A percentile compares a stretch with the other conserved stretches of the same genome.
These are phyloP conservation scores for Tiaroga cobitis DNA, from an alignment of 2,797 vertebrate species.

Conservation along the genomic window DNA sequence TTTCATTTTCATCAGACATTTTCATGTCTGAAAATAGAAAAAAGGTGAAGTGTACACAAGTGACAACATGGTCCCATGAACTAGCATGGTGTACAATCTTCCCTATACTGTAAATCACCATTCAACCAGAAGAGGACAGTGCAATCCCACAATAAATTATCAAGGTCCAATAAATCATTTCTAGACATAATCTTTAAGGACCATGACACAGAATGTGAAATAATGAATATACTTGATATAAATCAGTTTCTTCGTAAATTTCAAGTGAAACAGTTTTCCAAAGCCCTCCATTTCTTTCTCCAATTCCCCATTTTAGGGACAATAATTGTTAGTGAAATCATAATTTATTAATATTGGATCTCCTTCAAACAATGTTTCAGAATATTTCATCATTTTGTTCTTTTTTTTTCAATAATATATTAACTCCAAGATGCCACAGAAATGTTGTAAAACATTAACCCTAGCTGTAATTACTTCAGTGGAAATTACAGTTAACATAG, in stretches of 20 bases:
- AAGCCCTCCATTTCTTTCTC: background rate
- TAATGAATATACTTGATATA: background rate
- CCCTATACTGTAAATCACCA: background rate
- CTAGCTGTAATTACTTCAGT: background rate
- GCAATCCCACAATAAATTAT: constrained; percentile 8
- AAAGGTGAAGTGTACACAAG: background rate
- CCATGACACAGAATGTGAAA: background rate
- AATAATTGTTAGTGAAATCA: background rate
- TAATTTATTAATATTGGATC: background rate
- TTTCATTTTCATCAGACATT: too few relatives aligned
- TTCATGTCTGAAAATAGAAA: too few relatives aligned
- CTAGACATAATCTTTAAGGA: background rate
- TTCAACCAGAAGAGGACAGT: constrained; percentile 55
- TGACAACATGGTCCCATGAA: background rate
- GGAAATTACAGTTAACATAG: background rate
- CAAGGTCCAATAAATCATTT: background rate
- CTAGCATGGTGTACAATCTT: background rate
- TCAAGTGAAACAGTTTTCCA: background rate
- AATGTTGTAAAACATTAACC: background rate
- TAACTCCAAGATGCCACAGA: background rate
- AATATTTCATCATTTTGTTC: constrained; percentile 6
- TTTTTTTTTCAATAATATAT: background rate
- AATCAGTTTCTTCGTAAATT: background rate
- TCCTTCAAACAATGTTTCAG: background rate
- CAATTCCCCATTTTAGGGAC: background rate